Base-by-base conservation (phyloP, 2,797 vertebrate genomes). In the Scomberomorus guttatus region DNA sequence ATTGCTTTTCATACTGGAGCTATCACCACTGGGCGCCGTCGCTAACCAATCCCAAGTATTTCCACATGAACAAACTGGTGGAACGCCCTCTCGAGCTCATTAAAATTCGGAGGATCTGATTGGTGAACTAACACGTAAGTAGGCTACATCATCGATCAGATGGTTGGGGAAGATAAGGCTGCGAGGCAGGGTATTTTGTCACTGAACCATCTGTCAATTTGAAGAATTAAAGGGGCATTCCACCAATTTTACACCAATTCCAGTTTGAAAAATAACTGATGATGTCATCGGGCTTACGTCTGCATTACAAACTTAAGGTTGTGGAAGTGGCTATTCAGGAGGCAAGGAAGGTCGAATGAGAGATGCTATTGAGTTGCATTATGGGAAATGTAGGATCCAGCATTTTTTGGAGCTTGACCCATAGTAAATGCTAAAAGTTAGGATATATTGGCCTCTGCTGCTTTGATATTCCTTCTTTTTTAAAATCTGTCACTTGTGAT, bases 31-130 rank as follows among this genome's bases (percentile, higher is more conserved):
- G 68, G 57, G 25, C 54, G 1, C 58, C 18, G 20, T 65, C 18
- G 5, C 62, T 46, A 50, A 50, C 37, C 50, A 54, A 29, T 24
- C 25, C 44, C 13, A 9, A 2, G 12, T 66, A 69, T 56, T 80
- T 76, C 48, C 25, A 32, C 25, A 25, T 27, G 51, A 51, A 20
- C 39, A 65, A 69, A 62, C 62, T 39, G 58, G 34, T 50, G 29
- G 37, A 55, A 55, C 4, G 5, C 57, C 42, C 70, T 55, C 69
- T 69, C 72, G 62, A 59, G 59, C 42, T 71, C 63, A 83, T 74
- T 52, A 72, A 72, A 83, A 63, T 63, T 50, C 6, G 17, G 4
- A 42, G 25, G 66, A 61, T 67, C 72, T 76, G 79, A 75, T 74
- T 63, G 64, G 70, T 42, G 42, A 65, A 74, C 34, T 10, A 67